Evolutionary conservation across 2,888 invertebrate genomes (phyloP).

Genomic region (Catocala sponsa): DNA sequence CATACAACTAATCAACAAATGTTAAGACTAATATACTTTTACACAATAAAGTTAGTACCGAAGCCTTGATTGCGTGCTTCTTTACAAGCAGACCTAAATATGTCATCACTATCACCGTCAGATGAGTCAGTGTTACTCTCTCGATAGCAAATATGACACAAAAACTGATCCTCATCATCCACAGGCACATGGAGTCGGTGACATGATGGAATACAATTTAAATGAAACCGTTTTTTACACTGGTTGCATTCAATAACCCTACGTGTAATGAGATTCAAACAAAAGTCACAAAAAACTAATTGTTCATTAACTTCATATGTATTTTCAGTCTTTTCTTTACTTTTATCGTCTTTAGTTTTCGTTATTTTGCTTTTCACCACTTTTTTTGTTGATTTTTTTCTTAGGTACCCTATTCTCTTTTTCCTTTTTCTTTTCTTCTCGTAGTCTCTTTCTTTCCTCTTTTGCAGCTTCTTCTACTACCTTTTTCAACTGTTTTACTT

Average conservation of each 20-base stretch:
- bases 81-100: slow-evolving; percentile 5
- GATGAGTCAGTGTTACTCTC: slow-evolving; percentile 19
- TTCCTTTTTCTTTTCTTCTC: too few relatives aligned
- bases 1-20: too few relatives aligned
- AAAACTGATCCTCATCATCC: slow-evolving; percentile 15
- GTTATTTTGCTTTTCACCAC: too few relatives aligned
- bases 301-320: neutral
- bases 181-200: slow-evolving; percentile 19
- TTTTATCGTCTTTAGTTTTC: too few relatives aligned
- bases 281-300: slow-evolving; percentile 4
- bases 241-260: slow-evolving; percentile 15
- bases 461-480: too few relatives aligned
- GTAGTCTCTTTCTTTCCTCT: too few relatives aligned
- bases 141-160: slow-evolving; percentile 21
- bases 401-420: too few relatives aligned
- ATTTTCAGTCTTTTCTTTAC: too few relatives aligned
- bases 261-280: slow-evolving; percentile 10
- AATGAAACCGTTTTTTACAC: slow-evolving; percentile 14
- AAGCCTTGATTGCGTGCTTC: neutral
- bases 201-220: slow-evolving; percentile 15
- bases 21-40: too few relatives aligned
- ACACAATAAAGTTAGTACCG: neutral
- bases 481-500: too few relatives aligned
- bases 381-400: too few relatives aligned
- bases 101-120: slow-evolving; percentile 5